These are phyloP conservation scores for Geophilus truncorum DNA, from an alignment of 2,888 invertebrate genomes.

Conservation along the genomic window DNA sequence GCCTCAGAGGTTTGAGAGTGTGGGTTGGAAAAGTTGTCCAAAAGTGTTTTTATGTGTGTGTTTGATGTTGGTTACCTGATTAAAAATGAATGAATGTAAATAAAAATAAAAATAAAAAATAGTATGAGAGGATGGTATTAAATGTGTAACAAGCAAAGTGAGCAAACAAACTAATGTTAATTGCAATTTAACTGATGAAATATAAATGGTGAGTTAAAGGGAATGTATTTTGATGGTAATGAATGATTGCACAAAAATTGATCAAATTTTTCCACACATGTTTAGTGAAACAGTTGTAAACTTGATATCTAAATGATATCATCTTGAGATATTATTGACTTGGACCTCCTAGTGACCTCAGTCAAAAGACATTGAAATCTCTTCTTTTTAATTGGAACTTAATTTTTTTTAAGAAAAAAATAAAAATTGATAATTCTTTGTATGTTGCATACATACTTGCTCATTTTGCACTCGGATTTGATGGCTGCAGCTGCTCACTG, in stretches of 20 bases:
- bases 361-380: slow-evolving; percentile 22
- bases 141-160: no score
- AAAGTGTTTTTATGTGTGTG: no score
- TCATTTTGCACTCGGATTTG: neutral
- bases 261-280: neutral
- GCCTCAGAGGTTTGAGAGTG: neutral
- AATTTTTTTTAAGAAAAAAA: neutral
- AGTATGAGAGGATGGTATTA: no score
- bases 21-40: no score
- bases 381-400: neutral
- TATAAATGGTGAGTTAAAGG: no score
- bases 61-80: no score
- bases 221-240: no score
- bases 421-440: slow-evolving; percentile 13
- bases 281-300: neutral
- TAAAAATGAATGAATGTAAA: no score
- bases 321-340: slow-evolving; percentile 17
- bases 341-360: slow-evolving; percentile 10
- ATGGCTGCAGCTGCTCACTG: neutral
- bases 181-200: no score
- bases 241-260: neutral
- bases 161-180: no score
- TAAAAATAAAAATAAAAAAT: no score
- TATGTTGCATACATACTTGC: neutral
- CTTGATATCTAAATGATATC: slow-evolving; percentile 22